Percentiles rank a stretch among this genome's conserved stretches.
Conservation (phyloP, 2,888 invertebrate species). For the Thysanoteuthis rhombus region DNA sequence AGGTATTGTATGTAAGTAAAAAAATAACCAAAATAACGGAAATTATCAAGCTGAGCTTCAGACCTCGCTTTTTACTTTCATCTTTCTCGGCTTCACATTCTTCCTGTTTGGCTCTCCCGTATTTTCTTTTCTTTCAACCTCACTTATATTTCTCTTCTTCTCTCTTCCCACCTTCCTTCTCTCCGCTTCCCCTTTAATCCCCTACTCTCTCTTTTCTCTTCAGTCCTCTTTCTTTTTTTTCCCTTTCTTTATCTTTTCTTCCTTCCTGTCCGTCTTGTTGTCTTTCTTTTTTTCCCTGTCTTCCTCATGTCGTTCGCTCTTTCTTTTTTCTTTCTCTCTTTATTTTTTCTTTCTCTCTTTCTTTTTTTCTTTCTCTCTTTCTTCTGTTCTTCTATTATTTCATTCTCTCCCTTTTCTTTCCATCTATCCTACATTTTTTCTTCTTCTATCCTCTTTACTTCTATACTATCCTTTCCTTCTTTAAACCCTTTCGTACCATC, state of each 20-base stretch:
- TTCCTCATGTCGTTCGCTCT: no score
- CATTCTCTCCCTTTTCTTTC: slow-evolving; percentile 41
- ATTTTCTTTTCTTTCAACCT: no score
- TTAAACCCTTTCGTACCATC: neutral
- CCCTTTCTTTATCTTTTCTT: slow-evolving; percentile 34
- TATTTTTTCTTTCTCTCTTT: slow-evolving; percentile 39
- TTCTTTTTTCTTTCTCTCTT: slow-evolving; percentile 35
- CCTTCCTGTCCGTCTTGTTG: slow-evolving; percentile 38
- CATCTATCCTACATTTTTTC: slow-evolving; percentile 24
- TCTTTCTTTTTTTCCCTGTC: slow-evolving; percentile 46
- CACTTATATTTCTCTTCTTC: no score
- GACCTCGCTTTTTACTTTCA: no score
- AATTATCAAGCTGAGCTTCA: no score
- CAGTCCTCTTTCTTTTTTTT: no score
- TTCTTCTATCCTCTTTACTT: slow-evolving; percentile 32
- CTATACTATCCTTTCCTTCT: slow-evolving; percentile 25
- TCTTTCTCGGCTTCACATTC: no score
- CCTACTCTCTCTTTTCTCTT: neutral
- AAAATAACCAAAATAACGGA: no score
- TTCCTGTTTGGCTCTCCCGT: neutral
- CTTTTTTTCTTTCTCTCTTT: slow-evolving; percentile 30
- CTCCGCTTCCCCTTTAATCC: neutral
- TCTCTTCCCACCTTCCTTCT: neutral
- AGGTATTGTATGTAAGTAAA: no score
- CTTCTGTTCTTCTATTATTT: neutral